A percentile compares a stretch with the other conserved stretches of the same genome.
These are phyloP conservation scores for Campylomormyrus numenius DNA, from an alignment of 2,113 vertebrate species.

Conservation along the genomic window DNA sequence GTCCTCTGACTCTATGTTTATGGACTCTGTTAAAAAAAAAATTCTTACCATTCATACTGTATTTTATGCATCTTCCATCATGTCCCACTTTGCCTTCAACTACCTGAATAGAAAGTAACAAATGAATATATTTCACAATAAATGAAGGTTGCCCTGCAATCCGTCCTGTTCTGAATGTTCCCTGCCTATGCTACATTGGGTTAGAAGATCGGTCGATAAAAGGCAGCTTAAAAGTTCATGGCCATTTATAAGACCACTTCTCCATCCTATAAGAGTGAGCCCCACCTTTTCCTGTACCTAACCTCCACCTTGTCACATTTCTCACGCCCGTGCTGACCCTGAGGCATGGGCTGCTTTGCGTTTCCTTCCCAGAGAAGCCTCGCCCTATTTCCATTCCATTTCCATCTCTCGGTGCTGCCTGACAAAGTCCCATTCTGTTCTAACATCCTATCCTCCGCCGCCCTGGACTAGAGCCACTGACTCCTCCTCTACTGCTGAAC, in stretches of 20 bases:
- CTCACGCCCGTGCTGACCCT: background rate
- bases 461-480: background rate
- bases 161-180: background rate
- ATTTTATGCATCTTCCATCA: slow-evolving; percentile 28
- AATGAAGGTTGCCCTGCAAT: background rate
- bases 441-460: background rate
- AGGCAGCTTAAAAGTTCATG: background rate
- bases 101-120: slow-evolving; percentile 20
- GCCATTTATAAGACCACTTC: background rate
- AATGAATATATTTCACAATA: background rate
- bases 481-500: background rate
- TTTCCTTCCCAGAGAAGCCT: background rate
- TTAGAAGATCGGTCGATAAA: background rate
- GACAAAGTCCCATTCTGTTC: background rate
- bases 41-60: slow-evolving; percentile 33
- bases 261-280: background rate
- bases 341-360: background rate
- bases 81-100: slow-evolving; percentile 28
- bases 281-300: background rate
- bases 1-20: background rate
- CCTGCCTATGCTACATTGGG: background rate
- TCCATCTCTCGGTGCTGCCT: background rate
- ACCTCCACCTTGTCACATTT: background rate
- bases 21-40: background rate
- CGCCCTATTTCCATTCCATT: background rate